Percentiles rank a stretch among this genome's conserved stretches.
Evolutionary conservation across 1,140 invertebrate species (phyloP).

Genomic region (Bombus haemorrhoidalis): DNA sequence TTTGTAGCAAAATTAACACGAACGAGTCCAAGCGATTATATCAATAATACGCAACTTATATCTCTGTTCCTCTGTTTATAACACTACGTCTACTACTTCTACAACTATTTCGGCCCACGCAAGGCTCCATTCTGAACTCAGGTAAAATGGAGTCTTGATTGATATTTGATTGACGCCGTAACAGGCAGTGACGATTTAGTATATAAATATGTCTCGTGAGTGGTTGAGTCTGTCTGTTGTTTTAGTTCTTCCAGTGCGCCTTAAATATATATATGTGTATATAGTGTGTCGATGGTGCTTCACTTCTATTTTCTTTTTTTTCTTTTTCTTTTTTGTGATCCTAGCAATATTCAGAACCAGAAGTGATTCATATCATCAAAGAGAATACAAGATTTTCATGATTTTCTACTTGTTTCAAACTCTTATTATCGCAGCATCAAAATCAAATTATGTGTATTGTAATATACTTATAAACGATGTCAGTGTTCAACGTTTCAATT

Average conservation of each 20-base stretch:
- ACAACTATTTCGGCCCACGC: constrained; percentile 81
- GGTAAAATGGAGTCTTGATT: constrained; percentile 83
- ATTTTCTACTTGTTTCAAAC: no score
- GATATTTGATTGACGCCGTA: constrained; percentile 74
- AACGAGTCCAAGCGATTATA: constrained; percentile 43
- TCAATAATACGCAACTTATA: constrained; percentile 73
- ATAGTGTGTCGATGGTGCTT: neutral
- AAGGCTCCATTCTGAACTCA: constrained; percentile 83
- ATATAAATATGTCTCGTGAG: constrained; percentile 78
- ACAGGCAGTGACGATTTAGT: constrained; percentile 73
- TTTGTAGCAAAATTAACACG: constrained; percentile 57
- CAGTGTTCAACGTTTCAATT: no score
- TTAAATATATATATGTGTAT: neutral
- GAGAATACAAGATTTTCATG: no score
- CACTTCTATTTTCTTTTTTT: neutral
- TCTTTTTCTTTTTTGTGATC: neutral
- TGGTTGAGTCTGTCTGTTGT: constrained; percentile 77
- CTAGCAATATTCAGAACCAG: constrained; percentile 57
- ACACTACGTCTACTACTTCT: constrained; percentile 79
- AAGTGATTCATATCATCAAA: neutral
- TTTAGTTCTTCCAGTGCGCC: constrained; percentile 61
- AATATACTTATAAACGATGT: no score
- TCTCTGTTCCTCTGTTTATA: constrained; percentile 79
- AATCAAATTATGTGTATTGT: no score
- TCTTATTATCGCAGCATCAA: no score